phyloP scores from a whole-genome alignment of 2,797 vertebrate genomes.

The Rhyacichthys aspro region DNA sequence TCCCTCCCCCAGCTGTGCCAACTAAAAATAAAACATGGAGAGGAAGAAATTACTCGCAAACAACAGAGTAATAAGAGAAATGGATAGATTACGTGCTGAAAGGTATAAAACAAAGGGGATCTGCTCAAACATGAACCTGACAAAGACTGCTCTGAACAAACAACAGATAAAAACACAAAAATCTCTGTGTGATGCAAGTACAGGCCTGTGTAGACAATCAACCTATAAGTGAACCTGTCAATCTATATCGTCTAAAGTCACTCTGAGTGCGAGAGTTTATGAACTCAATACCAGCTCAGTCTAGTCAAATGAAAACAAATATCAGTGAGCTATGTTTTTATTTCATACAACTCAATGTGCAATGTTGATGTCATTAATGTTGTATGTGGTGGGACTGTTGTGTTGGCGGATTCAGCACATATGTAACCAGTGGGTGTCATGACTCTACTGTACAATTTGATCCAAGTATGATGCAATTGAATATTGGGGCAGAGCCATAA shows the following conservation, averaged over 20 bases:
- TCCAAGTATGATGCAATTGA: too few relatives aligned
- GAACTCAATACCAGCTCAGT: not conserved
- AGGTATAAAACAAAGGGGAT: slow-evolving; percentile 27
- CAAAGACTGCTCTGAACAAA: slow-evolving; percentile 29
- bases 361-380: too few relatives aligned
- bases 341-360: not conserved
- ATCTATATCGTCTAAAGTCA: slow-evolving; percentile 1
- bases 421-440: too few relatives aligned
- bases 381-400: too few relatives aligned
- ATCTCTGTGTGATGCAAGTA: slow-evolving; percentile 18
- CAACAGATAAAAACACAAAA: slow-evolving; percentile 19
- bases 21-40: slow-evolving; percentile 55
- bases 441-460: too few relatives aligned
- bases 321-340: not conserved
- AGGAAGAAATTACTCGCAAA: not conserved
- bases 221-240: slow-evolving; percentile 31
- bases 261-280: too few relatives aligned
- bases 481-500: too few relatives aligned
- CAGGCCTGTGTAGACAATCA: slow-evolving; percentile 35
- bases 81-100: slow-evolving; percentile 13
- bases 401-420: too few relatives aligned
- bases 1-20: slow-evolving; percentile 61
- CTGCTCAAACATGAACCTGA: slow-evolving; percentile 44
- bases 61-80: slow-evolving; percentile 5
- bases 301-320: too few relatives aligned